Base-by-base conservation (phyloP, 2,797 vertebrate genomes). In the Peromyscus attwateri region DNA sequence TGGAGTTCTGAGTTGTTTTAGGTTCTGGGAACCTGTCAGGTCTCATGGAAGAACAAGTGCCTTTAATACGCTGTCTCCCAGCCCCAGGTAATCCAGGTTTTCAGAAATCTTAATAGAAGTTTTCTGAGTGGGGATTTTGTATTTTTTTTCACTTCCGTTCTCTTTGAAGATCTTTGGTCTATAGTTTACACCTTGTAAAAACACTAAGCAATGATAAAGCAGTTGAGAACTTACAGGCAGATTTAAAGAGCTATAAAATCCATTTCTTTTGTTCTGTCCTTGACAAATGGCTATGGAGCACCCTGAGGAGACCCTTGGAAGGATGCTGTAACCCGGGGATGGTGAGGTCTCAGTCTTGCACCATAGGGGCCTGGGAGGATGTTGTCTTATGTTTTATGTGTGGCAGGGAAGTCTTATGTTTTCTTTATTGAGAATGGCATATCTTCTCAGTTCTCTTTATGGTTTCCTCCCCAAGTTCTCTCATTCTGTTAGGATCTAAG, bases 71-170 rank as follows among this genome's bases (percentile, higher is more conserved):
- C n/a, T 40, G 14, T 27, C 57, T 83, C 57, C 14, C 81, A 62
- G 25, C 37, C n/a, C 6, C 23, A 27, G 8, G 8, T 82, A 27
- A 60, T 37, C 3, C 6, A 60, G 79, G 6, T 81, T 57, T 37
- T 27, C 57, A 88, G 55, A 92, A 94, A 81, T 76, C 8, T 40
- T 68, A 77, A 43, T n/a, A 81, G 71, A n/a, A n/a, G 49, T 95
- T 80, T 80, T 23, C 49, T 25, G 62, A 37, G 55, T 37, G 23
- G 80, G 80, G 23, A 16, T 60, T 37, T 60, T 87, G 25, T 84
- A 6, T 92, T 70, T 87, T 92, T 95, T 40, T 91, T 46, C 46
- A 46, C 46, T 46, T 46, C 46, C 70, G 0, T 77, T 87, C 84
- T 89, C 66, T 37, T 92, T 11, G 55, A 73, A 60, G 55, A 77